phyloP scores from a whole-genome alignment of 2,797 vertebrate genomes.

The Rhynchotus rufescens region DNA sequence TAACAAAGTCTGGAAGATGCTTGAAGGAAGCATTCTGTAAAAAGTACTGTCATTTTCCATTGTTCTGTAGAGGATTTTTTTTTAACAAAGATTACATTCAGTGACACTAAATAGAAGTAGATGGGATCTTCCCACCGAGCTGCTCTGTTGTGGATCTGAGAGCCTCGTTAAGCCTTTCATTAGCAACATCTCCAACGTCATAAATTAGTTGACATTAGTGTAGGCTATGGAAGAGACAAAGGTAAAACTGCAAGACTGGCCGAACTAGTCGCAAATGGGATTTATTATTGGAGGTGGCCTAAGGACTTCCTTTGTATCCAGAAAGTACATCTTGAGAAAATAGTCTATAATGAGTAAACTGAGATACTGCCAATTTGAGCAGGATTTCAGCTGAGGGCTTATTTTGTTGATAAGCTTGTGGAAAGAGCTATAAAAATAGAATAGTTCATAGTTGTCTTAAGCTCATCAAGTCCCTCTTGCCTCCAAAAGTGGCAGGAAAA shows the following conservation, averaged over 20 bases:
- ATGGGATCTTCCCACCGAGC: neutral
- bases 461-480: neutral
- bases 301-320: slow-evolving; percentile 32
- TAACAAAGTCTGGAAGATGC: neutral
- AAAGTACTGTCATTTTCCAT: neutral
- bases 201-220: neutral
- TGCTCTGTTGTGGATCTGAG: neutral
- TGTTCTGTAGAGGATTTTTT: neutral
- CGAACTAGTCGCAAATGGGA: neutral
- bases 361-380: slow-evolving; percentile 31
- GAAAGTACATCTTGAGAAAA: slow-evolving; percentile 41
- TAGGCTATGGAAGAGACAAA: neutral
- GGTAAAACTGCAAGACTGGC: neutral
- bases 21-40: neutral
- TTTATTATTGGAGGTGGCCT: neutral
- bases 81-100: neutral
- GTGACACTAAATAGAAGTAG: neutral
- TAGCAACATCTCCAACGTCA: neutral
- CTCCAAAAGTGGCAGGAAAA: neutral
- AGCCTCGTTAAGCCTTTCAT: neutral
- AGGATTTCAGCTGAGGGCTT: neutral
- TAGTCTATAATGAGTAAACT: neutral
- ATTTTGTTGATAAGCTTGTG: slow-evolving; percentile 42
- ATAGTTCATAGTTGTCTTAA: neutral
- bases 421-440: neutral